Evolutionary conservation across 1,140 invertebrate genomes (phyloP).

Genomic region (Planococcus citri): DNA sequence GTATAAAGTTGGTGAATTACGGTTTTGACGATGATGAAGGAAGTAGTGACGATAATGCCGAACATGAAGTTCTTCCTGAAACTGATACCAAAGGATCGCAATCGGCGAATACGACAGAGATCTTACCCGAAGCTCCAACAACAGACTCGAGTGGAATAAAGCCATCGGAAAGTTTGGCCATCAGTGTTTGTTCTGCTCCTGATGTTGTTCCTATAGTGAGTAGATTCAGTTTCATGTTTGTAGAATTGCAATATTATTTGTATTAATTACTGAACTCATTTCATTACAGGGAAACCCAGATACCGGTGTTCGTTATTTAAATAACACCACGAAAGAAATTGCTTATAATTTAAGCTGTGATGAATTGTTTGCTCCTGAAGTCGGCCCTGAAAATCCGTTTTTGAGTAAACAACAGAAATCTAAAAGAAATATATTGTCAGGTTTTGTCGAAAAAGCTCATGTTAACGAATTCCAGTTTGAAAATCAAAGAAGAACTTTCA

Average conservation of each 20-base stretch:
- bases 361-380: conserved; percentile 81
- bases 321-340: conserved; percentile 65
- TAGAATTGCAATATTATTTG: conserved; percentile 16
- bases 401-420: conserved; percentile 78
- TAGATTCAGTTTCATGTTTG: conserved; percentile 25
- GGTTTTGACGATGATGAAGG: background rate
- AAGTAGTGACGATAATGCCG: background rate
- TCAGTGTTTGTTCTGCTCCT: conserved; percentile 65
- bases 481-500: conserved; percentile 89
- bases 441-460: conserved; percentile 88
- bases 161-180: conserved; percentile 33
- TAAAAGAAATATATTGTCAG: conserved; percentile 80
- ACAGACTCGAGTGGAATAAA: background rate
- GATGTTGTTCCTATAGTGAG: conserved; percentile 61
- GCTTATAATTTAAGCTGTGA: conserved; percentile 90
- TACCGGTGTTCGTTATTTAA: conserved; percentile 35
- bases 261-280: conserved; percentile 19
- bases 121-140: background rate
- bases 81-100: background rate
- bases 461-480: conserved; percentile 98
- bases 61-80: background rate
- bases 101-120: background rate
- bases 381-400: conserved; percentile 84
- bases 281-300: background rate
- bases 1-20: background rate